Evolutionary conservation across 2,888 invertebrate genomes (phyloP), one percentile per base, ranked within the genome.

Genomic region (Volucella inflata): DNA sequence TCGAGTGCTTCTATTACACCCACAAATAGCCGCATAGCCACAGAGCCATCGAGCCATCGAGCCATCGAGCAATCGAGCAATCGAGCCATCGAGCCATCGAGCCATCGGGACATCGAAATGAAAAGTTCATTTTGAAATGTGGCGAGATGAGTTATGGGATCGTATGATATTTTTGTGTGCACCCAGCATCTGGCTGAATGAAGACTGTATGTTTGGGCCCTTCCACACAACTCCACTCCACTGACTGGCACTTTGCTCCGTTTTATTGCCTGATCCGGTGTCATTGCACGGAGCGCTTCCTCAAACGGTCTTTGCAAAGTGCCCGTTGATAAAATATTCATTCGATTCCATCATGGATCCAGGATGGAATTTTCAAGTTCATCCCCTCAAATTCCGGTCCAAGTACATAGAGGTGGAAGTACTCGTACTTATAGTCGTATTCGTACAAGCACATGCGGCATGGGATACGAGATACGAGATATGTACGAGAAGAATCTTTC

Each of bases 301-400:
- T 65, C 62, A 46, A 30, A 44, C 17, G 68, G 55, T 75, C 67
- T 51, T 71, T 74, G 84, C 44, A 75, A 62, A 85, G 71, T 71
- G 70, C 50, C 75, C 85, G 76, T 53, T 87, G 87, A 89, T 89
- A 89, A 89, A 89, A 89, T 89, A 89, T 89, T 89, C 89, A 89
- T 89, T 88, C 88, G 89, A 87, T 89, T 87, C 88, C 89, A 88
- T 89, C 89, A 89, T 46, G 75, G 55, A 79, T 79, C 71, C 80
- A 81, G 85, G 67, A 76, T 67, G 68, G 68, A 81, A 76, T 85
- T 85, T 85, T 85, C 85, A 85, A 85, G 85, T 85, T 85, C 85
- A 85, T 81, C 76, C 85, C 85, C 81, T 76, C 72, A 72, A 77
- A 59, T 72, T 77, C 72, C 79, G 72, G 57, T 59, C 48, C 57